These are phyloP conservation scores for Platyura marginata DNA, from an alignment of 1,140 invertebrate genomes.

Conservation along the genomic window DNA sequence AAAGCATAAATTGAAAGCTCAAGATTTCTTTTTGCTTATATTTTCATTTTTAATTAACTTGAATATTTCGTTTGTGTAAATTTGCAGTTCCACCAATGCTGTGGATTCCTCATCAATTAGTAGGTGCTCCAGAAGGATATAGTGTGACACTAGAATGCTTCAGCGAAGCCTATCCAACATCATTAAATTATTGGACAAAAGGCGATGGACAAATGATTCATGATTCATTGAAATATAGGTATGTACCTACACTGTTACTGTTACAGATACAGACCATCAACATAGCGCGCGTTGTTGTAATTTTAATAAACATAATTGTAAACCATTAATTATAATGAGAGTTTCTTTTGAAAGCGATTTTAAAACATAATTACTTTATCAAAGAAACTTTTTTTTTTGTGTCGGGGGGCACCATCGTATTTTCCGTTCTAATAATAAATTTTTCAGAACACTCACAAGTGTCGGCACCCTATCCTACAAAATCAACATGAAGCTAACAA, in stretches of 20 bases:
- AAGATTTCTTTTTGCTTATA: not conserved
- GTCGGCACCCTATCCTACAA: slow-evolving; percentile 56
- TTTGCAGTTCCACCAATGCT: slow-evolving; percentile 23
- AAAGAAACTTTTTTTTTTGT: too few species aligned
- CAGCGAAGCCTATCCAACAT: slow-evolving; percentile 78
- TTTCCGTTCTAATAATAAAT: too few species aligned
- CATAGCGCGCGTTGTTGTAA: too few species aligned
- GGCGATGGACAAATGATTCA: slow-evolving; percentile 79
- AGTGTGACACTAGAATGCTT: slow-evolving; percentile 75
- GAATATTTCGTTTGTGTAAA: slow-evolving; percentile 4
- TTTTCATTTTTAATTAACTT: not conserved
- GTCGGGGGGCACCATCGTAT: too few species aligned
- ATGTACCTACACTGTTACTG: too few species aligned
- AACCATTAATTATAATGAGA: too few species aligned
- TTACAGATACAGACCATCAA: too few species aligned
- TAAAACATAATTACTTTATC: too few species aligned
- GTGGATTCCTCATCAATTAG: slow-evolving; percentile 27
- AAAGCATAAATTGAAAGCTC: not conserved
- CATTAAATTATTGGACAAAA: slow-evolving; percentile 79
- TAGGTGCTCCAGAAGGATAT: slow-evolving; percentile 63
- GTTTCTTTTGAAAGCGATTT: too few species aligned
- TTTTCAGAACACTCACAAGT: slow-evolving; percentile 34
- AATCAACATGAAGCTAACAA: slow-evolving; percentile 65
- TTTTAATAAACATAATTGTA: too few species aligned
- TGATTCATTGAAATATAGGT: slow-evolving; percentile 62